Evolutionary conservation across 35 echinoderm and acorn worm genomes (phyloP).

Genomic region (Lytechinus variegatus): DNA sequence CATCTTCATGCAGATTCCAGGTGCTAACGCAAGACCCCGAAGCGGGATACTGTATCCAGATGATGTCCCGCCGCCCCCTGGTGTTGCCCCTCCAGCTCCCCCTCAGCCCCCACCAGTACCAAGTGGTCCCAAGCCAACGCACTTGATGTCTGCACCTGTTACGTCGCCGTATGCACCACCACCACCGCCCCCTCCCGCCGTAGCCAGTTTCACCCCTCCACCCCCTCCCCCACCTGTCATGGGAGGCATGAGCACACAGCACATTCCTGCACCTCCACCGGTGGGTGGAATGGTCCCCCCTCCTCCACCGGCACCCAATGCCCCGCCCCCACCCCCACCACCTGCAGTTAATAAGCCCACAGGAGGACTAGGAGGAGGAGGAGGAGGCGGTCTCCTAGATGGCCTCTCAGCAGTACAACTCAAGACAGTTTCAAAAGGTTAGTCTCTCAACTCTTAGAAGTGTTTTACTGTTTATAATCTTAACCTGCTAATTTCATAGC

Average conservation of each 20-base stretch:
- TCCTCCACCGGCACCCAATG: slow-evolving; percentile 54
- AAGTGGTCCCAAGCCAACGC: slow-evolving; percentile 3
- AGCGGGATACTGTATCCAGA: slow-evolving; percentile 26
- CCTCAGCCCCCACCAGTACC: slow-evolving; percentile 25
- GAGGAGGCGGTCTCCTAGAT: slow-evolving; percentile 17
- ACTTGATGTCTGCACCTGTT: not conserved
- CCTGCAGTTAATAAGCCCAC: not conserved
- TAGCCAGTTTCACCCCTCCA: not conserved
- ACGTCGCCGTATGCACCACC: slow-evolving; percentile 14
- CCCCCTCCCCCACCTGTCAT: not conserved
- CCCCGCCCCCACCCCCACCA: slow-evolving; percentile 60
- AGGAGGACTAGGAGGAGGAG: not conserved
- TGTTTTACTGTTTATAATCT: not conserved
- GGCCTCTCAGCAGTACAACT: slow-evolving; percentile 27
- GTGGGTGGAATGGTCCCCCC: slow-evolving; percentile 42
- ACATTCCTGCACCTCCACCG: slow-evolving; percentile 17
- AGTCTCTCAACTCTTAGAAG: not conserved
- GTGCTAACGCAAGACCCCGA: not conserved
- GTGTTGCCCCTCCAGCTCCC: slow-evolving; percentile 33
- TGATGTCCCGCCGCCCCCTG: slow-evolving; percentile 4
- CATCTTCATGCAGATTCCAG: slow-evolving; percentile 47
- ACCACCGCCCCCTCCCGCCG: not conserved
- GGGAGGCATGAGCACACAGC: not conserved
- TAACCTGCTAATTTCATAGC: not conserved
- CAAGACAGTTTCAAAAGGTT: slow-evolving; percentile 22